These are phyloP conservation scores for Diabrotica undecimpunctata DNA, from an alignment of 1,140 invertebrate species.

Conservation along the genomic window DNA sequence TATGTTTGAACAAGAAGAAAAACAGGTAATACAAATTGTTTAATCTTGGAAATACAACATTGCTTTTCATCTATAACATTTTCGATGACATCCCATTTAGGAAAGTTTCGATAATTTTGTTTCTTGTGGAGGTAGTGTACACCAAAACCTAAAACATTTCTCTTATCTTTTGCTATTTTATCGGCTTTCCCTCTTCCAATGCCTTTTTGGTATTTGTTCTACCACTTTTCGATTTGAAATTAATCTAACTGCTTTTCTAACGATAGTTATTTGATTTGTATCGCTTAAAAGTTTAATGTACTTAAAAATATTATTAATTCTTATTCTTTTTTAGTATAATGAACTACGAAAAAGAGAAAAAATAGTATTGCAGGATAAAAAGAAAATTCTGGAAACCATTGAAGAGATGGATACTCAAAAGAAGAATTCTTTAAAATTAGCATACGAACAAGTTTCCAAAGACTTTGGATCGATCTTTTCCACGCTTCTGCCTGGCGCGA, in stretches of 20 bases:
- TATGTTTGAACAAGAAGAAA: constrained; percentile 81
- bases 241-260: too few species aligned
- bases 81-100: too few species aligned
- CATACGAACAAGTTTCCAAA: constrained; percentile 79
- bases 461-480: constrained; percentile 98
- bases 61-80: background rate
- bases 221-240: too few species aligned
- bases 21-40: constrained; percentile 55
- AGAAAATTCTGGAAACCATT: constrained; percentile 79
- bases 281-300: too few species aligned
- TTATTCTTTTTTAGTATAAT: constrained; percentile 57
- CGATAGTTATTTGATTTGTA: too few species aligned
- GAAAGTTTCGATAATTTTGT: too few species aligned
- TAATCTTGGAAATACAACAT: background rate
- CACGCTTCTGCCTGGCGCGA: constrained; percentile 83
- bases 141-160: too few species aligned
- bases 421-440: constrained; percentile 71
- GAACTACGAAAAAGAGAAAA: constrained; percentile 75
- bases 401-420: constrained; percentile 88
- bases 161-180: too few species aligned
- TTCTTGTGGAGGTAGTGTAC: too few species aligned
- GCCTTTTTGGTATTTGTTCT: too few species aligned
- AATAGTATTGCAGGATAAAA: constrained; percentile 84
- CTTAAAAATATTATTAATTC: too few species aligned
- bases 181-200: too few species aligned